These are phyloP conservation scores for Saturnia pavonia DNA, from an alignment of 2,888 invertebrate genomes.

Conservation along the genomic window DNA sequence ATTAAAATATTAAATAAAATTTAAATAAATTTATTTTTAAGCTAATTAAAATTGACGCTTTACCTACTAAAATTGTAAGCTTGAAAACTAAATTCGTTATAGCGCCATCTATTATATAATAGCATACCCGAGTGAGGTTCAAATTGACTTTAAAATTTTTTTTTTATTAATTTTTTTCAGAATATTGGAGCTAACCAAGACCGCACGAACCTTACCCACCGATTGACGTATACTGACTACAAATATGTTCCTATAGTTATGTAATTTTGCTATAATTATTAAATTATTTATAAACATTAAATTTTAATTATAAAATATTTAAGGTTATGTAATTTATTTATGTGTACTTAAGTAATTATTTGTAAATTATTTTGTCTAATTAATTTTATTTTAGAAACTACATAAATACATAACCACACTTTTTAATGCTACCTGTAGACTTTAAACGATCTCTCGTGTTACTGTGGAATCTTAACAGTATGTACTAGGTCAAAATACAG, in stretches of 20 bases:
- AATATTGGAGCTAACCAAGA: constrained; percentile 32
- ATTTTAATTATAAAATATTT: constrained; percentile 19
- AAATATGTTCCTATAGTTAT: constrained; percentile 31
- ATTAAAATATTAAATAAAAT: too few species aligned
- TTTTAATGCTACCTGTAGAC: not conserved
- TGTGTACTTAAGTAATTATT: constrained; percentile 18
- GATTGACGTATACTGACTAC: constrained; percentile 43
- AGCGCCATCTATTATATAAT: constrained; percentile 19
- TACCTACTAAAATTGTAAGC: too few species aligned
- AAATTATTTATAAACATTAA: constrained; percentile 18
- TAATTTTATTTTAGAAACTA: not conserved
- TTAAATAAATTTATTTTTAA: too few species aligned
- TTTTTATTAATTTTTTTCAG: constrained; percentile 35
- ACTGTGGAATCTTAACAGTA: not conserved
- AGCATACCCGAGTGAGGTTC: not conserved
- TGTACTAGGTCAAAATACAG: too few species aligned
- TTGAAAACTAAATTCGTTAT: not conserved
- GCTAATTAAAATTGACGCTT: too few species aligned
- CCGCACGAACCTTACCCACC: constrained; percentile 52
- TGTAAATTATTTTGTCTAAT: not conserved
- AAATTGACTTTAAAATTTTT: too few species aligned
- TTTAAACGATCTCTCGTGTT: not conserved
- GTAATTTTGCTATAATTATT: constrained; percentile 28
- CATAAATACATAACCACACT: not conserved
- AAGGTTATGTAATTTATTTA: constrained; percentile 18